phyloP scores from a whole-genome alignment of 2,888 invertebrate genomes.

The Caenorhabditis imperialis region DNA sequence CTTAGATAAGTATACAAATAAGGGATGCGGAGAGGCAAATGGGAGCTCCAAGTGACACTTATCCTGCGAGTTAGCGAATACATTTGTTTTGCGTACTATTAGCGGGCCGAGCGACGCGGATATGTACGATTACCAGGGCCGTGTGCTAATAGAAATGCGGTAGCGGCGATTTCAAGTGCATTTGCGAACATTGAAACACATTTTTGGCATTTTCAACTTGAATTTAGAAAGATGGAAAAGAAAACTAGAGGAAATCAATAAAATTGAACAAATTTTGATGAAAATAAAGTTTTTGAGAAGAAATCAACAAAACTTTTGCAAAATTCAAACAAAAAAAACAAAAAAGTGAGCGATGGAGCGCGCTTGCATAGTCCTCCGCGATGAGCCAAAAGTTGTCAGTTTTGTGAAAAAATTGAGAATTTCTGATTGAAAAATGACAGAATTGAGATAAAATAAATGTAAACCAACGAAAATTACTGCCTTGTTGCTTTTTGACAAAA shows the following conservation, averaged over 20 bases:
- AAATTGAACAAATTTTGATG: not conserved
- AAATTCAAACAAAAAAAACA: not conserved
- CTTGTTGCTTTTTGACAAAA: too few species aligned
- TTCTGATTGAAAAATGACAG: too few species aligned
- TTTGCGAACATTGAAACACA: conserved; percentile 9
- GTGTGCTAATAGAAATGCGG: conserved; percentile 11
- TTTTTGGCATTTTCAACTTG: too few species aligned
- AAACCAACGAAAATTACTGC: too few species aligned
- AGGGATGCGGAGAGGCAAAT: conserved; percentile 16
- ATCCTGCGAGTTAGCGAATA: conserved; percentile 43
- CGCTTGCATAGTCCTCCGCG: conserved; percentile 2
- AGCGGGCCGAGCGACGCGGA: conserved; percentile 28
- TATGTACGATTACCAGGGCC: conserved; percentile 37
- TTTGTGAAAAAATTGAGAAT: too few species aligned
- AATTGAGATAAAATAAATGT: too few species aligned
- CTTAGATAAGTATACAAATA: conserved; percentile 41
- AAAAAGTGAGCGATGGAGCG: conserved; percentile 4
- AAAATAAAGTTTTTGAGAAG: not conserved
- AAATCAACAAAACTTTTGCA: not conserved
- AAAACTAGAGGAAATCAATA: not conserved
- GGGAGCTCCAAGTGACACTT: conserved; percentile 51
- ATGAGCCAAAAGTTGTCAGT: too few species aligned
- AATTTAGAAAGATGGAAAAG: too few species aligned
- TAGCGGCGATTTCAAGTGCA: conserved; percentile 1
- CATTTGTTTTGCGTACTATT: conserved; percentile 52